Conservation (phyloP, 2,113 vertebrate genomes). For the Pipa parva region DNA sequence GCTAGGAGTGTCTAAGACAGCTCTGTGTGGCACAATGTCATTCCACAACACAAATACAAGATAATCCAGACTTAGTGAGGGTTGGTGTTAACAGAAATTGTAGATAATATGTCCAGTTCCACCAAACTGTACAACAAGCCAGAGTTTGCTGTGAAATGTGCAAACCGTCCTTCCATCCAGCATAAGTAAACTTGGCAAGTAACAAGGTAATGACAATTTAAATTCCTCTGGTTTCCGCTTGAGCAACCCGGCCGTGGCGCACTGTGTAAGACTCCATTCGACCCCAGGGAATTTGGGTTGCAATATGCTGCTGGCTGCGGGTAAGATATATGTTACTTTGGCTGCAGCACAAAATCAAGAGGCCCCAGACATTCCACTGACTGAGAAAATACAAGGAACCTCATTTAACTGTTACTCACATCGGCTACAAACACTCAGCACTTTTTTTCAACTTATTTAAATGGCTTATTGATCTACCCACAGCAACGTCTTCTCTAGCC, state of each 20-base stretch:
- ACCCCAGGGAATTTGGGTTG: background rate
- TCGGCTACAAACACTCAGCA: background rate
- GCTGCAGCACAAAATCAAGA: conserved; percentile 43
- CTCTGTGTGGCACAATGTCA: too few species aligned
- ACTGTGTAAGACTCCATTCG: background rate
- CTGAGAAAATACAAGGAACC: conserved; percentile 42
- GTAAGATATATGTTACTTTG: background rate
- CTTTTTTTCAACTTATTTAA: conserved; percentile 8
- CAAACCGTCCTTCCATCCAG: conserved; percentile 1
- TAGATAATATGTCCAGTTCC: background rate
- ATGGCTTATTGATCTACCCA: conserved; percentile 24
- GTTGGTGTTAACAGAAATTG: too few species aligned
- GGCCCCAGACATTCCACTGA: conserved; percentile 52
- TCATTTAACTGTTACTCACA: conserved; percentile 13
- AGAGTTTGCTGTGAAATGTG: conserved; percentile 4
- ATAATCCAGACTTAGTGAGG: too few species aligned
- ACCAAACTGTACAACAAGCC: background rate
- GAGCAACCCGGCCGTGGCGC: background rate
- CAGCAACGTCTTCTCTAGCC: conserved; percentile 11
- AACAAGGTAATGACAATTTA: conserved; percentile 21
- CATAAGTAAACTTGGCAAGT: conserved; percentile 7
- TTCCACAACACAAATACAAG: too few species aligned
- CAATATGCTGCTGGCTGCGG: background rate
- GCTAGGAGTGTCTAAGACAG: too few species aligned
- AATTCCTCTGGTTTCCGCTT: conserved; percentile 24